A percentile compares a stretch with the other conserved stretches of the same genome.
Evolutionary conservation across 2,888 invertebrate species (phyloP).

Genomic region (Polymixis flavicincta): DNA sequence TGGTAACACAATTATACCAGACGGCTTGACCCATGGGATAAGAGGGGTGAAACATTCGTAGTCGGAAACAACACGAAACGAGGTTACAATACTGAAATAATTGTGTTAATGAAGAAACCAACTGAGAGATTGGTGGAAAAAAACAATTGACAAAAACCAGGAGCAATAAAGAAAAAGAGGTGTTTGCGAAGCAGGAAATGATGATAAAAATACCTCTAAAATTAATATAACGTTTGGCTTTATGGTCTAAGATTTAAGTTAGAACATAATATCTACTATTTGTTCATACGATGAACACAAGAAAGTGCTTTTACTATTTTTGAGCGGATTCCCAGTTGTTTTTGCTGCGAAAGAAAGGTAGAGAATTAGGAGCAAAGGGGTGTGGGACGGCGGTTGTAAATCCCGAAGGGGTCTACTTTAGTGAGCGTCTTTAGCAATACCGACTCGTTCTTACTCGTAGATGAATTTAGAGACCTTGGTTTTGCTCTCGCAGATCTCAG

Average conservation of each 20-base stretch:
- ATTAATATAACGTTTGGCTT: neutral
- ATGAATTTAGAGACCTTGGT: conserved; percentile 60
- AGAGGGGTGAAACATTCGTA: conserved; percentile 30
- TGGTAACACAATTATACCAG: conserved; percentile 41
- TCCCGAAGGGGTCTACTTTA: conserved; percentile 68
- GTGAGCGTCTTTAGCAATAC: conserved; percentile 65
- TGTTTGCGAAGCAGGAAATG: neutral
- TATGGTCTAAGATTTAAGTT: conserved; percentile 27
- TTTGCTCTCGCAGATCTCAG: conserved; percentile 36
- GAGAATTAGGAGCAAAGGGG: conserved; percentile 67
- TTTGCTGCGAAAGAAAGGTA: conserved; percentile 66
- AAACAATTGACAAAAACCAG: neutral
- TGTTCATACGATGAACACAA: conserved; percentile 57
- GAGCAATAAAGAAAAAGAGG: neutral
- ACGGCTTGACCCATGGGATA: conserved; percentile 27
- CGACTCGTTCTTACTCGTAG: conserved; percentile 45
- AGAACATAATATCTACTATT: conserved; percentile 37
- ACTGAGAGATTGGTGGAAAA: neutral
- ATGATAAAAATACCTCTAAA: conserved; percentile 3
- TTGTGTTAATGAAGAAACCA: neutral
- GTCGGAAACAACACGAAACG: conserved; percentile 1
- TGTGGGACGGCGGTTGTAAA: conserved; percentile 65
- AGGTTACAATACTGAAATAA: conserved; percentile 14
- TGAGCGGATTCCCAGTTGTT: conserved; percentile 60
- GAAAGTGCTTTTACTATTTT: conserved; percentile 65